A percentile compares a stretch with the other conserved stretches of the same genome.
Evolutionary conservation across 2,888 invertebrate species (phyloP).

Genomic region (Euzophera pinguis): DNA sequence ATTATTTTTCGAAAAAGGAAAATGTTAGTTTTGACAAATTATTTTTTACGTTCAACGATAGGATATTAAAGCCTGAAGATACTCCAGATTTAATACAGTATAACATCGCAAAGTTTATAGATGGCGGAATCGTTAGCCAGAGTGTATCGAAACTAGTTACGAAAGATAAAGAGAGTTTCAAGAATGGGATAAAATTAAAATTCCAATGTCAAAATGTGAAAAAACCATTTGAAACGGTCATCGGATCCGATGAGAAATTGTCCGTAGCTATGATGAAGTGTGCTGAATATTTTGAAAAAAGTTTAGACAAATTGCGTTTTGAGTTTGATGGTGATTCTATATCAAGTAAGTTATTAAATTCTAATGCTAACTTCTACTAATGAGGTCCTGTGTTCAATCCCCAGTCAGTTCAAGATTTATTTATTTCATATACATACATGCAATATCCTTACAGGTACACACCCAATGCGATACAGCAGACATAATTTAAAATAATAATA

Average conservation of each 20-base stretch:
- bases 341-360: slow-evolving; percentile 36
- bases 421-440: too few relatives aligned
- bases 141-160: slow-evolving; percentile 36
- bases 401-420: too few relatives aligned
- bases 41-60: slow-evolving; percentile 59
- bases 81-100: slow-evolving; percentile 64
- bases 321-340: slow-evolving; percentile 77
- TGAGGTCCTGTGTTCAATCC: too few relatives aligned
- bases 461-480: too few relatives aligned
- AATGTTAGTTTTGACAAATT: slow-evolving; percentile 49
- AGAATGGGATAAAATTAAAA: slow-evolving; percentile 53
- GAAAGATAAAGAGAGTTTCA: slow-evolving; percentile 13
- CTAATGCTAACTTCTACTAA: too few relatives aligned
- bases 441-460: too few relatives aligned
- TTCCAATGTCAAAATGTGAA: slow-evolving; percentile 67
- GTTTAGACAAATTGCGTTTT: slow-evolving; percentile 61
- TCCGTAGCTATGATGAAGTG: slow-evolving; percentile 61
- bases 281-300: slow-evolving; percentile 62
- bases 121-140: slow-evolving; percentile 60
- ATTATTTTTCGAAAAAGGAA: slow-evolving; percentile 53
- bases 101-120: slow-evolving; percentile 65
- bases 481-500: too few relatives aligned
- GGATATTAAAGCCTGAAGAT: slow-evolving; percentile 54
- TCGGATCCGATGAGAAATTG: slow-evolving; percentile 52
- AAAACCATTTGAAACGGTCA: slow-evolving; percentile 46